phyloP scores from a whole-genome alignment of 2,797 vertebrate species.

The Macropodus opercularis region DNA sequence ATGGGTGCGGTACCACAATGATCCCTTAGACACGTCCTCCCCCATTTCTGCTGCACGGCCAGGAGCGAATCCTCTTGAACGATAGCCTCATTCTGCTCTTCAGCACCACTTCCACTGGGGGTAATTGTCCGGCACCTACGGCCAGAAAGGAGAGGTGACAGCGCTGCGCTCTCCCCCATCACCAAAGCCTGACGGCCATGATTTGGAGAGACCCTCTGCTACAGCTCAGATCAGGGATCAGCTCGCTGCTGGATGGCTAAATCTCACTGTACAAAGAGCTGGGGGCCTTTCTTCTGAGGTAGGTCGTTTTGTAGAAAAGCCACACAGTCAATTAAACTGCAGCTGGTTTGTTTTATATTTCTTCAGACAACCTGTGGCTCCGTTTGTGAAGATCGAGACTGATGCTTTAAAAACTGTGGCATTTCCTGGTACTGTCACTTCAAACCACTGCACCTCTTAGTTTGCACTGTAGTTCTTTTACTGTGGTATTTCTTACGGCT shows the following conservation, averaged over 20 bases:
- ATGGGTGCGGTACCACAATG: constrained; percentile 21
- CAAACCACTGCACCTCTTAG: too few species aligned
- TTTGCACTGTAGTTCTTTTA: too few species aligned
- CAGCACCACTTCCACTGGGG: constrained; percentile 40
- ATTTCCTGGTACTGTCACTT: constrained; percentile 3
- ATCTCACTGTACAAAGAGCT: constrained; percentile 68
- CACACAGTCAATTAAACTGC: too few species aligned
- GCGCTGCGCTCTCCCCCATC: constrained; percentile 28
- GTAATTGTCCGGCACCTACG: constrained; percentile 40
- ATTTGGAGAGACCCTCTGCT: constrained; percentile 59
- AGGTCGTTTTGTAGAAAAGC: constrained; percentile 33
- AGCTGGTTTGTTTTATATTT: too few species aligned
- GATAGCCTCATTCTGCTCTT: constrained; percentile 50
- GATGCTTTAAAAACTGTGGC: constrained; percentile 13
- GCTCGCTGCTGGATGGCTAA: constrained; percentile 77
- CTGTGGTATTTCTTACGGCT: too few species aligned
- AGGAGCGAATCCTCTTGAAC: constrained; percentile 45
- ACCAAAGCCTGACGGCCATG: constrained; percentile 67
- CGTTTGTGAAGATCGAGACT: constrained; percentile 8
- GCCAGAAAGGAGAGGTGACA: constrained; percentile 54
- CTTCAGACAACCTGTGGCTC: constrained; percentile 17
- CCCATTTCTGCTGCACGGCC: constrained; percentile 33
- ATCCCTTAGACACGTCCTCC: constrained; percentile 21
- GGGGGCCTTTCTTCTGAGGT: constrained; percentile 82
- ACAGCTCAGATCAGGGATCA: constrained; percentile 59